Evolutionary conservation across 1,140 invertebrate species (phyloP).

Genomic region (Zelostemma sp.): DNA sequence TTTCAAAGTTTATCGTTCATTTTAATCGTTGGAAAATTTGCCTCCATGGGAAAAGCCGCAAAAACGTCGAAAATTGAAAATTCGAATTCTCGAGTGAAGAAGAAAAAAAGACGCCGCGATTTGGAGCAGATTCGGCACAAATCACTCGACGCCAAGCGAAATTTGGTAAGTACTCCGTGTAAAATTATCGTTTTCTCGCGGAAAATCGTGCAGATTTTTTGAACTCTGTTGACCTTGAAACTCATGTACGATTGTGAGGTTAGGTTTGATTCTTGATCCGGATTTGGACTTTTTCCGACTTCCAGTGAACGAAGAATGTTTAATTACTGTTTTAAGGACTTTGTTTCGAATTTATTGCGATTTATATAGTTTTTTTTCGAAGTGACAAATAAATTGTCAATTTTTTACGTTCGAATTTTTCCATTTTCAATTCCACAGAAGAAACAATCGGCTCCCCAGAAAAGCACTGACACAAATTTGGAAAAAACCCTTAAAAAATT

Average conservation of each 20-base stretch:
- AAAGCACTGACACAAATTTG: conserved; percentile 26
- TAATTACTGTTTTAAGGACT: conserved; percentile 5
- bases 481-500: conserved; percentile 40
- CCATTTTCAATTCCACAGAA: conserved; percentile 14
- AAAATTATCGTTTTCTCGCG: background rate
- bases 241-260: conserved; percentile 5
- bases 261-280: background rate
- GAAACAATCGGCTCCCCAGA: conserved; percentile 1
- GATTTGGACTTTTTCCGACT: conserved; percentile 14
- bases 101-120: conserved; percentile 46
- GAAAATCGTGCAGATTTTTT: conserved; percentile 8
- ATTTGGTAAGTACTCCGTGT: conserved; percentile 36
- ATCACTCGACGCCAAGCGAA: conserved; percentile 48
- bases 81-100: conserved; percentile 21
- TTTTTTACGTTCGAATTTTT: background rate
- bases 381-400: no score
- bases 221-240: no score
- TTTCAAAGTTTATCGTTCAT: no score
- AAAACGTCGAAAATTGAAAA: conserved; percentile 6
- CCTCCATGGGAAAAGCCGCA: conserved; percentile 20
- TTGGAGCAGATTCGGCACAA: conserved; percentile 51
- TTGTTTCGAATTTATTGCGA: no score
- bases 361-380: no score
- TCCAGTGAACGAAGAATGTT: background rate
- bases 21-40: background rate